These are phyloP conservation scores for Kryptolebias ocellatus DNA, from an alignment of 2,797 vertebrate species.

Conservation along the genomic window DNA sequence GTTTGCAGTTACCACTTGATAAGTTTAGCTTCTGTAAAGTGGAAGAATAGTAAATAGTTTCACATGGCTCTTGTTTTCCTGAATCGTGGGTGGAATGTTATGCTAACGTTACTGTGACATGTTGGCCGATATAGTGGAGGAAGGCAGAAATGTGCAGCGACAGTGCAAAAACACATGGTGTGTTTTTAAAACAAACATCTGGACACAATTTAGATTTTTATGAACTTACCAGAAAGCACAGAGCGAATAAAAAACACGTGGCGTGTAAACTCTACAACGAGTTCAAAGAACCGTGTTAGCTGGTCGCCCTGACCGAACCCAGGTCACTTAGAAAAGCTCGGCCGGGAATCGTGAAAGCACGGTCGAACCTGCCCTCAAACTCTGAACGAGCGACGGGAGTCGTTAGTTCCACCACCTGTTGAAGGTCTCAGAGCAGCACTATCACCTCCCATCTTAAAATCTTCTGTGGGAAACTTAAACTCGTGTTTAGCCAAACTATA, in stretches of 20 bases:
- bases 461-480: too few species aligned
- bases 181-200: constrained; percentile 7
- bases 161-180: not conserved
- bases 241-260: not conserved
- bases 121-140: not conserved
- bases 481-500: too few species aligned
- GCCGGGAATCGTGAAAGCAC: not conserved
- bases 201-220: constrained; percentile 4
- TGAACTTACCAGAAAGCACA: not conserved
- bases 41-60: not conserved
- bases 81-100: not conserved
- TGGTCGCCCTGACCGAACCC: not conserved
- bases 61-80: not conserved
- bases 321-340: not conserved
- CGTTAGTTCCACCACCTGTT: not conserved
- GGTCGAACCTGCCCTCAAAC: not conserved
- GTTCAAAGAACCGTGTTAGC: not conserved
- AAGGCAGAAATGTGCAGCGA: not conserved
- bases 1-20: not conserved
- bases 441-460: not conserved
- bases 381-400: not conserved
- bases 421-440: not conserved
- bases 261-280: not conserved
- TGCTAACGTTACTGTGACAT: constrained; percentile 2
- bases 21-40: not conserved